Percentiles rank a stretch among this genome's conserved stretches.
These are phyloP conservation scores for Cabera pusaria DNA, from an alignment of 2,888 invertebrate species.

Conservation along the genomic window DNA sequence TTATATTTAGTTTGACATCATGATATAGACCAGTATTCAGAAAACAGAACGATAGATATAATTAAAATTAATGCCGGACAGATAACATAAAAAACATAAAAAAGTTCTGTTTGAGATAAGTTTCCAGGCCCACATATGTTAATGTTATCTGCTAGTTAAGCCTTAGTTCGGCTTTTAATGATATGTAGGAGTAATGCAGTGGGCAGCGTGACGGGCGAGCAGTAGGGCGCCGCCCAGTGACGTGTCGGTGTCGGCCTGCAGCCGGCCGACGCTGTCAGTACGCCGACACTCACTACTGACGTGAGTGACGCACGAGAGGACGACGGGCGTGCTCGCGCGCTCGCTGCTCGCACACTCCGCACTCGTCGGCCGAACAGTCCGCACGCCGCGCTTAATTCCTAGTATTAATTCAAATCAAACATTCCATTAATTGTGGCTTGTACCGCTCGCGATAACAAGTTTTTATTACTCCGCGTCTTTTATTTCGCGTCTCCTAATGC, in stretches of 20 bases:
- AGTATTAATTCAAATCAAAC: constrained; percentile 61
- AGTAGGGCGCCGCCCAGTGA: constrained; percentile 42
- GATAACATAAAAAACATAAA: constrained; percentile 10
- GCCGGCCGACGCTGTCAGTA: constrained; percentile 2
- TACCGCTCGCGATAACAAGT: constrained; percentile 69
- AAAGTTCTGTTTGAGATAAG: constrained; percentile 37
- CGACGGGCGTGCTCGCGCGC: constrained; percentile 6
- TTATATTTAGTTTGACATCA: no score
- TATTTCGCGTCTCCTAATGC: constrained; percentile 74
- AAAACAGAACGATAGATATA: constrained; percentile 1
- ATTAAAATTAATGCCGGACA: not conserved
- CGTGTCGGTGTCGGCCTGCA: not conserved
- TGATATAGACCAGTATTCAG: no score
- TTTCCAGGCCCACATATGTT: constrained; percentile 55
- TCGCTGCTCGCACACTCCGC: constrained; percentile 33
- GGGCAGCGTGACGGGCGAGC: not conserved
- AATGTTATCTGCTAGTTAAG: constrained; percentile 50
- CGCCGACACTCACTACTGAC: constrained; percentile 2
- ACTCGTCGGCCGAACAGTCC: constrained; percentile 53
- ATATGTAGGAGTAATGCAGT: constrained; percentile 59
- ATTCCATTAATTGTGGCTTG: constrained; percentile 75
- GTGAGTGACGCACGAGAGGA: constrained; percentile 31
- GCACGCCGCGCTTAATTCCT: constrained; percentile 45
- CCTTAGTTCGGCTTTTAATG: constrained; percentile 68
- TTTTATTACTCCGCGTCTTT: constrained; percentile 72